Conservation (phyloP, 2,888 invertebrate species). For the Microplitis manilae region DNA sequence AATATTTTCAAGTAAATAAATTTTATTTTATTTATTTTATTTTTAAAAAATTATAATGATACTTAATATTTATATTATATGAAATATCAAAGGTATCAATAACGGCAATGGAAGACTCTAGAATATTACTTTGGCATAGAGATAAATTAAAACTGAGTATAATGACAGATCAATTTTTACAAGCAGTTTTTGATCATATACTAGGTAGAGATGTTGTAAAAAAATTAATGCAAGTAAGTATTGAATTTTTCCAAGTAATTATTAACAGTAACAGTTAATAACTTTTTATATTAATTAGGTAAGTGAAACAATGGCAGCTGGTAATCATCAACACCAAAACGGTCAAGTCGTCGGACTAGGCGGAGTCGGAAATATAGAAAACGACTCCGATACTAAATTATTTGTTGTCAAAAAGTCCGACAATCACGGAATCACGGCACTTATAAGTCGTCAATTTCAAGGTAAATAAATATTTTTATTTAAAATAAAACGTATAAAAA, state of each 20-base stretch:
- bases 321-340: conserved; percentile 79
- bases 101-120: conserved; percentile 89
- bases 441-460: conserved; percentile 84
- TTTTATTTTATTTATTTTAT: conserved; percentile 10
- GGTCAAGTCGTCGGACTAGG: conserved; percentile 75
- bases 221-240: conserved; percentile 85
- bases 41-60: conserved; percentile 40
- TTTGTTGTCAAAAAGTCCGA: conserved; percentile 84
- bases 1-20: conserved; percentile 86
- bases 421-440: conserved; percentile 84
- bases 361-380: conserved; percentile 61
- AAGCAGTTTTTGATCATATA: conserved; percentile 89
- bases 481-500: not conserved
- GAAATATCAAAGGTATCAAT: conserved; percentile 79
- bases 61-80: too few relatives aligned
- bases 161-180: conserved; percentile 86
- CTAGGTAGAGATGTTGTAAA: conserved; percentile 89
- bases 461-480: conserved; percentile 72
- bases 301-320: conserved; percentile 85
- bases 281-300: conserved; percentile 73
- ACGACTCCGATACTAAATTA: conserved; percentile 82
- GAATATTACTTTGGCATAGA: conserved; percentile 87
- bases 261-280: conserved; percentile 2
- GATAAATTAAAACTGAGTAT: conserved; percentile 89
- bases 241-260: not conserved